Percentiles rank a stretch among this genome's conserved stretches.
These are phyloP conservation scores for Malthinus seriepunctatus DNA, from an alignment of 2,888 invertebrate species.

Conservation along the genomic window DNA sequence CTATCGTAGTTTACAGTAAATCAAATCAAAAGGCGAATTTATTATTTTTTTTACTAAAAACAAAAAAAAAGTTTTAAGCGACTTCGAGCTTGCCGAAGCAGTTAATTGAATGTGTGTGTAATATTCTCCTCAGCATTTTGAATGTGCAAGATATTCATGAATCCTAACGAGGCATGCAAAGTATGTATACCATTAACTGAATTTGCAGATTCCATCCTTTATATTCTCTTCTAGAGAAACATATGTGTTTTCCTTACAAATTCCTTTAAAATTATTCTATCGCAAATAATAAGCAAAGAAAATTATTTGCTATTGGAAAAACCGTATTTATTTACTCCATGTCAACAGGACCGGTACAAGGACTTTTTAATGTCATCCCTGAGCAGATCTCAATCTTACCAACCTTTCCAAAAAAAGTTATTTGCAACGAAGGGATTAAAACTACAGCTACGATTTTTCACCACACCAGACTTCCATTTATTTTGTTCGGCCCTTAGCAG, in stretches of 20 bases:
- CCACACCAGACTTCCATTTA: too few relatives aligned
- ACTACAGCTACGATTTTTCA: too few relatives aligned
- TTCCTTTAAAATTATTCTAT: neutral
- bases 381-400: too few relatives aligned
- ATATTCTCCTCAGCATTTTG: conserved; percentile 24
- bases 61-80: conserved; percentile 9
- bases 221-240: neutral
- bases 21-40: neutral
- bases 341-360: too few relatives aligned
- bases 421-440: too few relatives aligned
- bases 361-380: too few relatives aligned
- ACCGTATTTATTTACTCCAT: too few relatives aligned
- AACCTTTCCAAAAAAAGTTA: too few relatives aligned
- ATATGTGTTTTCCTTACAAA: neutral
- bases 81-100: conserved; percentile 10
- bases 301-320: too few relatives aligned
- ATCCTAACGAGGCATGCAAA: conserved; percentile 22
- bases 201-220: conserved; percentile 23
- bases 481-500: too few relatives aligned
- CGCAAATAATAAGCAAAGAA: neutral
- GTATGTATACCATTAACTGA: conserved; percentile 21
- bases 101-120: conserved; percentile 30
- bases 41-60: neutral
- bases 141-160: conserved; percentile 34
- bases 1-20: too few relatives aligned